Conservation (phyloP, 1,140 invertebrate genomes). For the Ephestia elutella region DNA sequence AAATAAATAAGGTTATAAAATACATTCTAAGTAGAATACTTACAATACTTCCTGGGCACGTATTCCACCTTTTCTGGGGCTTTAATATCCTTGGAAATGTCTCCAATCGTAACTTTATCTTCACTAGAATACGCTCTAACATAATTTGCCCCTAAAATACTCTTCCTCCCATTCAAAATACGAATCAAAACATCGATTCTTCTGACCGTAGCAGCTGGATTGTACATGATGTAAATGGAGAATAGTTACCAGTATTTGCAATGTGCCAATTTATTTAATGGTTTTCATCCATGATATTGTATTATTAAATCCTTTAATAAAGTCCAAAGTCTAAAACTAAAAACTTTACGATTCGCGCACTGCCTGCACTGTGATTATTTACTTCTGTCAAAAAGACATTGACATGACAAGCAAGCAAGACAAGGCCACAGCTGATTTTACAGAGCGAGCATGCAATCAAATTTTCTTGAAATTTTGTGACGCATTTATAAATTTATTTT, state of each 20-base stretch:
- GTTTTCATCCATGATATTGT: not conserved
- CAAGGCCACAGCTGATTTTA: too few species aligned
- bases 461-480: too few species aligned
- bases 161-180: slow-evolving; percentile 59
- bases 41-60: slow-evolving; percentile 89
- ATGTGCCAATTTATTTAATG: not conserved
- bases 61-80: slow-evolving; percentile 82
- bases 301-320: slow-evolving; percentile 22
- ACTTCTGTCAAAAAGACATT: not conserved
- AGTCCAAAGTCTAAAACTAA: slow-evolving; percentile 34
- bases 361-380: too few species aligned
- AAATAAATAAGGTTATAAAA: too few species aligned
- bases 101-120: slow-evolving; percentile 82
- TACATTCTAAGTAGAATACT: slow-evolving; percentile 52
- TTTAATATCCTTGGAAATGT: slow-evolving; percentile 80
- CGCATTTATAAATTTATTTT: too few species aligned
- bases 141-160: slow-evolving; percentile 42
- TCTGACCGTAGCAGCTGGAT: slow-evolving; percentile 52
- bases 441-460: too few species aligned
- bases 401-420: not conserved
- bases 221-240: slow-evolving; percentile 44
- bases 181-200: slow-evolving; percentile 69
- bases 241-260: not conserved
- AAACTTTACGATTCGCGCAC: not conserved
- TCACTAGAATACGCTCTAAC: slow-evolving; percentile 67